Evolutionary conservation across 2,888 invertebrate genomes (phyloP).

Genomic region (Imbricaverruca yamaguchii): DNA sequence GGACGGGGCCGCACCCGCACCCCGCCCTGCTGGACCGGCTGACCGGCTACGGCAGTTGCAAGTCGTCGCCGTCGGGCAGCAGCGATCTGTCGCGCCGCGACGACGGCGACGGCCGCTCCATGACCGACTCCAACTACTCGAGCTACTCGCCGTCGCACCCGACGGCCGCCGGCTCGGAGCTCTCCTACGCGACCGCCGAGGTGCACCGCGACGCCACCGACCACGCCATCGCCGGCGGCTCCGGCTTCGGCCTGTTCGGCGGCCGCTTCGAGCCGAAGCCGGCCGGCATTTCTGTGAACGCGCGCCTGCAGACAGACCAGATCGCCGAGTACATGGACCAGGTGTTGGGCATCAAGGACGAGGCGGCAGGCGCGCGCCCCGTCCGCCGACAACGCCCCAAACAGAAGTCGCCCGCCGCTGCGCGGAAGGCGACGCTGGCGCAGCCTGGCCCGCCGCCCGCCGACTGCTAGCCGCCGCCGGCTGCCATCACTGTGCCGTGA

Average conservation of each 20-base stretch:
- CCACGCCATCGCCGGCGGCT: background rate
- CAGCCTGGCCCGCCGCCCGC: too few species aligned
- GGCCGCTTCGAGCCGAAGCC: background rate
- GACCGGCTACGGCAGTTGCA: background rate
- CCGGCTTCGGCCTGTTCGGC: background rate
- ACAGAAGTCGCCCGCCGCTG: background rate
- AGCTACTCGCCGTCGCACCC: conserved; percentile 37
- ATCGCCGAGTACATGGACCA: conserved; percentile 35
- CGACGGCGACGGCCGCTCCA: conserved; percentile 84
- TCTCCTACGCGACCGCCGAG: background rate
- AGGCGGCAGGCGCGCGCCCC: background rate
- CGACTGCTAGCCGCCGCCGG: too few species aligned
- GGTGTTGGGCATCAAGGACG: conserved; percentile 27
- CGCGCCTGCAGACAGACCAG: conserved; percentile 28
- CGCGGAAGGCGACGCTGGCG: too few species aligned
- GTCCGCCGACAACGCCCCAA: background rate
- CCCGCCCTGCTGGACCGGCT: conserved; percentile 24
- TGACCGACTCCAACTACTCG: conserved; percentile 73
- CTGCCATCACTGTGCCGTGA: too few species aligned
- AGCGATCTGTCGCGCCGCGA: conserved; percentile 55
- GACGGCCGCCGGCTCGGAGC: background rate
- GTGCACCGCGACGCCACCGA: background rate
- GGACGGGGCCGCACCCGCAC: conserved; percentile 35
- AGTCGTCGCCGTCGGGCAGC: background rate
- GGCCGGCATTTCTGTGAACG: conserved; percentile 24